Evolutionary conservation across 2,797 vertebrate genomes (phyloP).

Genomic region (Meda fulgida): DNA sequence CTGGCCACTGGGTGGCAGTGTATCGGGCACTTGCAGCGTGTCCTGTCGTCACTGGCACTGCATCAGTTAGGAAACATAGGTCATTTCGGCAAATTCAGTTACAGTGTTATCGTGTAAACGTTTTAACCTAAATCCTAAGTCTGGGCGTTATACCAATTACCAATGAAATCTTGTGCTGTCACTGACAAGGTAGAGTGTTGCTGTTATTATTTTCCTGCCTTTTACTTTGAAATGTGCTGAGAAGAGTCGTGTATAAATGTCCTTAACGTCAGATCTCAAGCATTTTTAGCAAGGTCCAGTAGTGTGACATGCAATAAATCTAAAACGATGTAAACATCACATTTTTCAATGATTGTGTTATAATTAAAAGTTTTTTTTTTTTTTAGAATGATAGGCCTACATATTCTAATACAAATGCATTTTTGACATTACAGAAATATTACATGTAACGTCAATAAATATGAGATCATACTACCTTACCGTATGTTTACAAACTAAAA

Average conservation of each 20-base stretch:
- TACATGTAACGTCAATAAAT: background rate
- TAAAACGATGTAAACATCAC: background rate
- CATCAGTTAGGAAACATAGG: constrained; percentile 7
- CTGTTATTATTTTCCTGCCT: background rate
- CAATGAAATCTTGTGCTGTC: background rate
- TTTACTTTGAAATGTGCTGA: background rate
- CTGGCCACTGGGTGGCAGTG: constrained; percentile 33
- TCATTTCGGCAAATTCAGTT: background rate
- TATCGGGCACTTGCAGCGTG: background rate
- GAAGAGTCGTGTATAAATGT: background rate
- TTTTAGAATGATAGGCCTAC: background rate
- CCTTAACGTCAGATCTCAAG: background rate
- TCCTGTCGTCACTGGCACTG: background rate
- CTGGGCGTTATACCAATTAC: background rate
- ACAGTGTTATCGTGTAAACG: background rate
- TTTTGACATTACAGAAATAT: background rate
- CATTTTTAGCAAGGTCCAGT: background rate
- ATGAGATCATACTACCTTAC: background rate
- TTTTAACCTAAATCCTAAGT: background rate
- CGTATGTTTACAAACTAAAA: background rate
- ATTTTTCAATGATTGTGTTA: background rate
- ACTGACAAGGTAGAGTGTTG: constrained; percentile 11
- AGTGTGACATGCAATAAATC: background rate
- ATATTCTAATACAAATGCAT: background rate
- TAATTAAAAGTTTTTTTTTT: too few species aligned